These are phyloP conservation scores for Scaptomyza tumidula DNA, from an alignment of 2,888 invertebrate species.

Conservation along the genomic window DNA sequence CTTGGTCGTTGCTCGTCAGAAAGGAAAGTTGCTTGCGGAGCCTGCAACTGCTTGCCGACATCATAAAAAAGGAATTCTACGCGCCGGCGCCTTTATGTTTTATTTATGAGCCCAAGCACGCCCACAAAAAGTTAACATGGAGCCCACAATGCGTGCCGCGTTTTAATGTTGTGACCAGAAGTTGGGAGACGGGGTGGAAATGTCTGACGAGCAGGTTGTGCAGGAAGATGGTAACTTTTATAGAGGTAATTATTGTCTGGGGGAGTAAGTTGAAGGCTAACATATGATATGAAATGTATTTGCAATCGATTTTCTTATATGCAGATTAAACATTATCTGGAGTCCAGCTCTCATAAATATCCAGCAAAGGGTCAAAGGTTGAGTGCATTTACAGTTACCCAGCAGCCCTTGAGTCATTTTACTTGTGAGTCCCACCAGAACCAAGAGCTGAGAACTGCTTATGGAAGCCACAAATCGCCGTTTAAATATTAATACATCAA, in stretches of 20 bases:
- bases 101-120: constrained; percentile 71
- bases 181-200: not conserved
- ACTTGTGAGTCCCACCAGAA: constrained; percentile 19
- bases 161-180: constrained; percentile 65
- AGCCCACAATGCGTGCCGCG: constrained; percentile 58
- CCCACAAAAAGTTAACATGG: constrained; percentile 62
- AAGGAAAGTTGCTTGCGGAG: not conserved
- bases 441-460: constrained; percentile 29
- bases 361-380: constrained; percentile 61
- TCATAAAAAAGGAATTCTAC: constrained; percentile 67
- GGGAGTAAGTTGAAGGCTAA: constrained; percentile 8
- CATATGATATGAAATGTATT: constrained; percentile 29
- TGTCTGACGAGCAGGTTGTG: constrained; percentile 11
- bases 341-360: constrained; percentile 55
- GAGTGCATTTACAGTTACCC: constrained; percentile 31
- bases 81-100: constrained; percentile 75
- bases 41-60: constrained; percentile 60
- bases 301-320: constrained; percentile 52
- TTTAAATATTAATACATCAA: constrained; percentile 84
- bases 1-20: not conserved
- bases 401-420: constrained; percentile 35
- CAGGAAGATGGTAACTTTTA: constrained; percentile 47
- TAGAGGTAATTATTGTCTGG: constrained; percentile 44
- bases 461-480: constrained; percentile 80
- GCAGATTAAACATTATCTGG: constrained; percentile 61